Percentiles rank a stretch among this genome's conserved stretches.
phyloP scores from a whole-genome alignment of 1,140 invertebrate species.

The Anoplolepis gracilipes region DNA sequence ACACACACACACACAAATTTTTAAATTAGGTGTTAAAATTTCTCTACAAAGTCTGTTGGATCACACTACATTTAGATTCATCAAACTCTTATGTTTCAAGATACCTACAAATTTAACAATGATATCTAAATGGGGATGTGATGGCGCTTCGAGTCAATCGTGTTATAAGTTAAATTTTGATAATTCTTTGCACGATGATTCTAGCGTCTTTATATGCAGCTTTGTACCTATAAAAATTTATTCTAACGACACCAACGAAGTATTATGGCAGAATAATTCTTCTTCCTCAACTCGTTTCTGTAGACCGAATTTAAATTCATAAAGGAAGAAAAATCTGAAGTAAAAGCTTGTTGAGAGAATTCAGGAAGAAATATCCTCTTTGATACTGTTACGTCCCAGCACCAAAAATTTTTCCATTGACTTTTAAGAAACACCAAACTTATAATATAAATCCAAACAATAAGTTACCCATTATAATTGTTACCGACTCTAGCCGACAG shows the following conservation, averaged over 20 bases:
- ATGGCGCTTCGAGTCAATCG: conserved; percentile 74
- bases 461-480: too few relatives aligned
- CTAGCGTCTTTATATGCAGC: conserved; percentile 53
- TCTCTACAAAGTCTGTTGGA: conserved; percentile 8
- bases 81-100: background rate
- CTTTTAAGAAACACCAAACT: too few relatives aligned
- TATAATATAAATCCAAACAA: too few relatives aligned
- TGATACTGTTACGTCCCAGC: too few relatives aligned
- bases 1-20: too few relatives aligned
- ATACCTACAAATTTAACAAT: conserved; percentile 14
- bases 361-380: background rate
- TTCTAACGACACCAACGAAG: background rate
- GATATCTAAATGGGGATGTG: conserved; percentile 78
- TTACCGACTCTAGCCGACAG: too few relatives aligned
- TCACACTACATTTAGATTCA: conserved; percentile 22
- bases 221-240: conserved; percentile 61
- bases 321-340: conserved; percentile 76
- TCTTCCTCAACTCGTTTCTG: conserved; percentile 79
- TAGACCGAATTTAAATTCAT: conserved; percentile 76
- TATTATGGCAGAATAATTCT: conserved; percentile 75
- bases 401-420: too few relatives aligned
- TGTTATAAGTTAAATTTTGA: conserved; percentile 77
- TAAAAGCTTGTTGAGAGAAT: conserved; percentile 69
- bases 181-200: conserved; percentile 51
- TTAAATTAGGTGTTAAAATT: background rate